Evolutionary conservation across 2,888 invertebrate genomes (phyloP).

Genomic region (Hypsopygia costalis): DNA sequence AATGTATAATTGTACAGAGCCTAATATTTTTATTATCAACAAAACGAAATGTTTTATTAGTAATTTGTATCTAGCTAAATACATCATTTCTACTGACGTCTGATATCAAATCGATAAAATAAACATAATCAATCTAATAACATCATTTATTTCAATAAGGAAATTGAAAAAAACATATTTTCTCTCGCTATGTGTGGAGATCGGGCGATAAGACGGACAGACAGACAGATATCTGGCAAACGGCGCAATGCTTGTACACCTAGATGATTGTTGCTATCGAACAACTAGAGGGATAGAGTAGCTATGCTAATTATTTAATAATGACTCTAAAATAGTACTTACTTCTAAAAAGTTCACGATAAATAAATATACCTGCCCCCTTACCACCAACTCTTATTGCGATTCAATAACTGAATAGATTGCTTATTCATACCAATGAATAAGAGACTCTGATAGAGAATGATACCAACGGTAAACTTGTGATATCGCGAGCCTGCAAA

Average conservation of each 20-base stretch:
- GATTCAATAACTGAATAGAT: too few species aligned
- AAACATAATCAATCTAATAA: conserved; percentile 11
- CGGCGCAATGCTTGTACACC: conserved; percentile 46
- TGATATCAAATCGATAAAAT: conserved; percentile 7
- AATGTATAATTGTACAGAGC: too few species aligned
- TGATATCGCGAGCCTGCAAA: too few species aligned
- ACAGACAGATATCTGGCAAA: conserved; percentile 65
- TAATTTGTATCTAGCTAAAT: background rate
- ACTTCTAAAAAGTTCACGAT: too few species aligned
- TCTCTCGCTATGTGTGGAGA: conserved; percentile 51
- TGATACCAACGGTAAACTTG: too few species aligned
- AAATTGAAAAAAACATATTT: conserved; percentile 26
- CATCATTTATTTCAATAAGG: conserved; percentile 12
- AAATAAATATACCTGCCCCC: too few species aligned
- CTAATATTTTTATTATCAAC: too few species aligned
- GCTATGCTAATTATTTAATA: background rate
- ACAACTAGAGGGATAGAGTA: conserved; percentile 31
- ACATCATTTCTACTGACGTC: conserved; percentile 6
- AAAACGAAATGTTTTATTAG: background rate
- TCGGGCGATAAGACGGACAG: conserved; percentile 63
- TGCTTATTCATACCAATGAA: too few species aligned
- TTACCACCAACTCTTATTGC: too few species aligned
- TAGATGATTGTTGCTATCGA: conserved; percentile 42
- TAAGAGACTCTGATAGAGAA: too few species aligned
- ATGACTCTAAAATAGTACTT: too few species aligned